Evolutionary conservation across 2,113 vertebrate species (phyloP).

Genomic region (Pomatorhinus ruficollis): DNA sequence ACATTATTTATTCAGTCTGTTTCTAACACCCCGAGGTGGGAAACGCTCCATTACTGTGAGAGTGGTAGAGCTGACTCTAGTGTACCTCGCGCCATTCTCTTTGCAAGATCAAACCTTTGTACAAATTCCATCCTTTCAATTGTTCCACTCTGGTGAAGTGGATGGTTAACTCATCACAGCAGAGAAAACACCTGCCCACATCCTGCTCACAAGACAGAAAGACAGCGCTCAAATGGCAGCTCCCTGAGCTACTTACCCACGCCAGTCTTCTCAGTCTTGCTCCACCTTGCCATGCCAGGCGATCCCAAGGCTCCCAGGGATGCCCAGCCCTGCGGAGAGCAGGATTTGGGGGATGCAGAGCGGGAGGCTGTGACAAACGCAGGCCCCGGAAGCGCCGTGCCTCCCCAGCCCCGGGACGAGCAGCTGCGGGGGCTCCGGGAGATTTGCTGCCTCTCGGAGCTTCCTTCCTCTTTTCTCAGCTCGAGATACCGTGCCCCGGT

Average conservation of each 20-base stretch:
- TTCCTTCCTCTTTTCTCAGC: slow-evolving; percentile 81
- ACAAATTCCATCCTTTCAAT: background rate
- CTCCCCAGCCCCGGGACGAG: background rate
- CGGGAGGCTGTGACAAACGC: rapidly evolving
- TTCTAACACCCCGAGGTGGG: background rate
- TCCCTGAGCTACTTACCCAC: slow-evolving; percentile 64
- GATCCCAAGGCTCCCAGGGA: background rate
- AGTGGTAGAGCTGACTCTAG: background rate
- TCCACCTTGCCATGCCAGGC: slow-evolving; percentile 67
- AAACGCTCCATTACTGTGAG: background rate
- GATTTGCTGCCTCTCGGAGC: slow-evolving; percentile 31
- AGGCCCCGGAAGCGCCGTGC: background rate
- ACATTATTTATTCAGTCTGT: rapidly evolving
- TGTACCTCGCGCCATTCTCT: rapidly evolving
- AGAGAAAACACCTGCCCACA: slow-evolving; percentile 28
- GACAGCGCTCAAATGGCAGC: background rate
- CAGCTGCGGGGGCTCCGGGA: background rate
- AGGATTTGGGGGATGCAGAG: rapidly evolving
- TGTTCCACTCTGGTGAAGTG: rapidly evolving
- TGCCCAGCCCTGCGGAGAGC: background rate
- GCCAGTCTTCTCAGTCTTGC: slow-evolving; percentile 63
- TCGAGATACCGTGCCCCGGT: background rate
- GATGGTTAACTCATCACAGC: background rate
- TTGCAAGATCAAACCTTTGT: background rate
- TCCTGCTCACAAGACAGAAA: background rate